Base-by-base conservation (phyloP, 2,888 invertebrate species). In the Pollenia angustigena region DNA sequence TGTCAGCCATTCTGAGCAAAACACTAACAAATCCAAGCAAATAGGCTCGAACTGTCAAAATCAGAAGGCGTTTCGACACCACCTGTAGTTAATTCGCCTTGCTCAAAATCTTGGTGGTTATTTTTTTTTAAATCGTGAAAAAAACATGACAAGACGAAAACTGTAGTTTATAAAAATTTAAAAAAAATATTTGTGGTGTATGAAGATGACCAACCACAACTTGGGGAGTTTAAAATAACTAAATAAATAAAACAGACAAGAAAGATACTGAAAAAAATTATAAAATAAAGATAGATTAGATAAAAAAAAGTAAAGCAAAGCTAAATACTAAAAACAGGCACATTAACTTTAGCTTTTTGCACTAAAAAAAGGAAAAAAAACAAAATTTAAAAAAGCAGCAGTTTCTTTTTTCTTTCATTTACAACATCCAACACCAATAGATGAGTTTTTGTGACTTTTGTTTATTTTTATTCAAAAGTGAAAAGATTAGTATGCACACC, bases 401-500 rank as follows among this genome's bases (percentile, higher is more conserved):
- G 42, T 42, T 48, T 81, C 48, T 56, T 16, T 64, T 40, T 81
- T 46, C 42, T 48, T 52, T 69, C 40, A 18, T 76, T 82, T 76
- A 82, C 82, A 82, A 82, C 82, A 76, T 76, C 60, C 62, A 82
- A 82, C 82, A 82, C 48, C 69, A 82, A 82, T 68, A 69, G 60
- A 18, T 76, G 46, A 8, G 18, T 2, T 72, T 71, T 54, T 75
- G 58, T 69, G 44, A 69, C 60, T 76, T 75, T 52, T 8, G 56
- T 44, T 71, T 23, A n/a, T n/a, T n/a, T 18, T 52, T 44, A 50
- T n/a, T 50, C 62, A 44, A 81, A 32, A 16, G 1, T 6, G 46
- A 62, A 62, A 40, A 54, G 50, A 58, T 40, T 50, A 58, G 16
- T 54, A 87, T 88, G 90, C 91, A 91, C 92, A 96, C 96, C 96